A percentile compares a stretch with the other conserved stretches of the same genome.
phyloP scores from a whole-genome alignment of 2,113 vertebrate species.

The Corynorhinus townsendii region DNA sequence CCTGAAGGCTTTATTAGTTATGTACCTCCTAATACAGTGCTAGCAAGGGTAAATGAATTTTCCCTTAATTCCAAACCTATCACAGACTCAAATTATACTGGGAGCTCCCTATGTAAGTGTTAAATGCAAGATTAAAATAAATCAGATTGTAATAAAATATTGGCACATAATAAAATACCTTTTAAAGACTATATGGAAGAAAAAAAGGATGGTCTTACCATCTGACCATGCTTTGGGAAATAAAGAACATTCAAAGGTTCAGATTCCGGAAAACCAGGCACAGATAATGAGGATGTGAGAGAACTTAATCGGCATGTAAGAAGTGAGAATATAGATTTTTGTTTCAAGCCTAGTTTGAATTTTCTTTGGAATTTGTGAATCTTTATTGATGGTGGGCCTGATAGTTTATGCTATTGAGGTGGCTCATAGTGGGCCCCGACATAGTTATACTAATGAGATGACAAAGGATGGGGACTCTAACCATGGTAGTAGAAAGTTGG shows the following conservation, averaged over 20 bases:
- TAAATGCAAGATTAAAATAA: not conserved
- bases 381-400: not conserved
- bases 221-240: not conserved
- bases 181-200: not conserved
- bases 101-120: not conserved
- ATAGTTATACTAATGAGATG: not conserved
- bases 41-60: not conserved
- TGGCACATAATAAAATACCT: not conserved
- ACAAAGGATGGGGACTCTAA: not conserved
- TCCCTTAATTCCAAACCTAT: not conserved
- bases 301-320: not conserved
- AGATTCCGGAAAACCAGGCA: not conserved
- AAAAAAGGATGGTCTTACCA: not conserved
- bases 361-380: not conserved
- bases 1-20: not conserved
- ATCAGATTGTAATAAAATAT: not conserved
- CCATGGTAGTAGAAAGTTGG: not conserved
- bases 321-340: not conserved
- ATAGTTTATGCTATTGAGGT: not conserved
- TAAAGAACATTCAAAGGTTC: constrained; percentile 17
- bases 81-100: not conserved
- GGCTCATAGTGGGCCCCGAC: not conserved
- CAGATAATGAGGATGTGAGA: constrained; percentile 3
- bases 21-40: not conserved
- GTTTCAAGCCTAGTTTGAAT: not conserved